These are phyloP conservation scores for Drosophila monieri DNA, from an alignment of 2,888 invertebrate genomes.

Conservation along the genomic window DNA sequence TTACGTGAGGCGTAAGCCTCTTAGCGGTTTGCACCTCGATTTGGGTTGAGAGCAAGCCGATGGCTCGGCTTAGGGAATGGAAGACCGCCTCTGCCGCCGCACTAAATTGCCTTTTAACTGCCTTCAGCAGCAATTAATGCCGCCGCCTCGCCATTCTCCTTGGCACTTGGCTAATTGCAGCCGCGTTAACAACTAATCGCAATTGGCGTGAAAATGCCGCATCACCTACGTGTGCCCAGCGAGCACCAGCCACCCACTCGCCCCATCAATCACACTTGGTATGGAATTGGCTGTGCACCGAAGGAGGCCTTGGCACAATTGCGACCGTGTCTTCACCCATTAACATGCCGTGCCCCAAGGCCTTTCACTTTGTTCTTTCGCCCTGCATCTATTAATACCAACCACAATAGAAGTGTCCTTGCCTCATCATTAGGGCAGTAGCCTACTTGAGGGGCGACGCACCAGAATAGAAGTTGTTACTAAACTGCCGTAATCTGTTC, in stretches of 20 bases:
- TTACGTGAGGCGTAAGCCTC: conserved; percentile 57
- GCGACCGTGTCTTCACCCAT: conserved; percentile 19
- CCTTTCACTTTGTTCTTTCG: conserved; percentile 15
- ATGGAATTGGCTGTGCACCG: conserved; percentile 46
- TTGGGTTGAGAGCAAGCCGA: conserved; percentile 50
- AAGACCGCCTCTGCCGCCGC: conserved; percentile 5
- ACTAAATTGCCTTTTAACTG: conserved; percentile 72
- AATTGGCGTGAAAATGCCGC: conserved; percentile 32
- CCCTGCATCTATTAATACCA: background rate
- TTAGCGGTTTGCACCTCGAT: conserved; percentile 37
- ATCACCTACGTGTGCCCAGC: conserved; percentile 4
- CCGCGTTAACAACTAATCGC: conserved; percentile 48
- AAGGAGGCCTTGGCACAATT: conserved; percentile 72
- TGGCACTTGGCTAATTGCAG: conserved; percentile 64
- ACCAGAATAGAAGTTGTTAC: background rate
- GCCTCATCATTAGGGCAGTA: conserved; percentile 2
- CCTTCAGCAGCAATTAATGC: conserved; percentile 73
- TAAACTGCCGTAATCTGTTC: no score
- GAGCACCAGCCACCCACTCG: background rate
- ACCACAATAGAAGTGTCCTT: conserved; percentile 11
- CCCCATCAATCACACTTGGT: conserved; percentile 52
- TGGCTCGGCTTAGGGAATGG: no score
- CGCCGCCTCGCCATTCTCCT: conserved; percentile 58
- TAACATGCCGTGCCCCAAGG: conserved; percentile 17
- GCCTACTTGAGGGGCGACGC: conserved; percentile 3